These are phyloP conservation scores for Phaedon cochleariae DNA, from an alignment of 2,888 invertebrate genomes.

Conservation along the genomic window DNA sequence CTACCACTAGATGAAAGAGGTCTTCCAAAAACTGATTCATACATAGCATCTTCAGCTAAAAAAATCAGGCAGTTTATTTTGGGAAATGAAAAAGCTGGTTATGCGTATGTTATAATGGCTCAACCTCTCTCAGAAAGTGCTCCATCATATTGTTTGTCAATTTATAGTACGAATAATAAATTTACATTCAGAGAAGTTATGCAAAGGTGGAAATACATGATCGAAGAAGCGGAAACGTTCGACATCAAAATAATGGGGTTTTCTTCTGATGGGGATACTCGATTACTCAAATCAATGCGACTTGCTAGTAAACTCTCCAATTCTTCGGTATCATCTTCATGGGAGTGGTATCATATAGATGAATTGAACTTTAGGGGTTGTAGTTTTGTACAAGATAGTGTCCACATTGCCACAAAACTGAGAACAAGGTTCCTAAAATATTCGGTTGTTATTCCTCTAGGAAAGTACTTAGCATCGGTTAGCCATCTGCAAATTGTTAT, in stretches of 20 bases:
- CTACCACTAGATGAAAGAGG: slow-evolving; percentile 35
- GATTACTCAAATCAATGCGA: slow-evolving; percentile 27
- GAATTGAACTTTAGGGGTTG: too few relatives aligned
- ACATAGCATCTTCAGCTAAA: slow-evolving; percentile 35
- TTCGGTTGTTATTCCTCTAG: too few relatives aligned
- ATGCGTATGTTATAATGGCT: too few relatives aligned
- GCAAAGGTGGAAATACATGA: too few relatives aligned
- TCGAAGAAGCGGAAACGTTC: slow-evolving; percentile 6
- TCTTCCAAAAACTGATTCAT: slow-evolving; percentile 32
- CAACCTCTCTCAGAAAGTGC: slow-evolving; percentile 28
- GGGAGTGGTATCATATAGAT: too few relatives aligned
- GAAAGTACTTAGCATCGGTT: too few relatives aligned
- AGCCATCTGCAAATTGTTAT: too few relatives aligned
- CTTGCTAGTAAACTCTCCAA: not conserved
- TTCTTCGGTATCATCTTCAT: too few relatives aligned
- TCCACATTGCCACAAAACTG: too few relatives aligned
- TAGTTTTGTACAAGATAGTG: too few relatives aligned
- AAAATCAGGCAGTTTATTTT: slow-evolving; percentile 35
- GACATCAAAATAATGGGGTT: slow-evolving; percentile 27
- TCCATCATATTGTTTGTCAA: slow-evolving; percentile 34
- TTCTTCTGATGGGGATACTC: slow-evolving; percentile 27
- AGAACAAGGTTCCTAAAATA: too few relatives aligned
- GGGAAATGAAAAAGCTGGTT: slow-evolving; percentile 24
- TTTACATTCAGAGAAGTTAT: slow-evolving; percentile 29
- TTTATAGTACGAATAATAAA: slow-evolving; percentile 40